Conservation (phyloP, 2,113 vertebrate genomes). For the Agelaius phoeniceus region DNA sequence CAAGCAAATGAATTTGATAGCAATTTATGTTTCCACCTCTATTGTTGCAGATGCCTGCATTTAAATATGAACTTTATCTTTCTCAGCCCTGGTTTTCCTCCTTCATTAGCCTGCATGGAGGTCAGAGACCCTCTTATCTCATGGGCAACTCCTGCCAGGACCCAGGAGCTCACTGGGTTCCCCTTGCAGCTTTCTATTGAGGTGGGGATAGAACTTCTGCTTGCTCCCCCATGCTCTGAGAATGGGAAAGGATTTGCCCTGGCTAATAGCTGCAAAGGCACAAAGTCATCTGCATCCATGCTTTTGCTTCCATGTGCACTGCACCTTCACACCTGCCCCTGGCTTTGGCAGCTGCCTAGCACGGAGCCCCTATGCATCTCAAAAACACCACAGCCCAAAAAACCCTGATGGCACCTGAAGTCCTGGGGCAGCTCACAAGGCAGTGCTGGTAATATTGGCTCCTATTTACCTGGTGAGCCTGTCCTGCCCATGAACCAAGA, state of each 20-base stretch:
- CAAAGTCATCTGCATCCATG: neutral
- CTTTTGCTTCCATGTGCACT: neutral
- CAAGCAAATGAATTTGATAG: slow-evolving; percentile 23
- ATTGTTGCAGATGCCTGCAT: neutral
- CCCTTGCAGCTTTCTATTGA: neutral
- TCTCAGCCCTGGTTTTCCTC: neutral
- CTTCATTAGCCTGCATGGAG: neutral
- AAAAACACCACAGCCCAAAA: neutral
- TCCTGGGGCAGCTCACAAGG: neutral
- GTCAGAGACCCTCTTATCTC: neutral
- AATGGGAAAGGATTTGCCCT: neutral
- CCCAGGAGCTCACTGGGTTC: fast-evolving
- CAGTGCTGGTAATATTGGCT: neutral
- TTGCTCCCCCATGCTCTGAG: neutral
- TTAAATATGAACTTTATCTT: slow-evolving; percentile 19
- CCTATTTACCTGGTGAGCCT: neutral
- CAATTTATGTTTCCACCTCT: neutral
- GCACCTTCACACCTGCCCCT: neutral
- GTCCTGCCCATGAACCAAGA: neutral
- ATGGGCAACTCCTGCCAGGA: neutral
- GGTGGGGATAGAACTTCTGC: neutral
- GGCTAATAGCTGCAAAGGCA: neutral
- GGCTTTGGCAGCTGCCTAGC: neutral
- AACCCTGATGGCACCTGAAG: neutral
- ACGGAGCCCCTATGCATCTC: neutral